Percentiles rank a stretch among this genome's conserved stretches.
Evolutionary conservation across 2,797 vertebrate species (phyloP).

Genomic region (Gymnothorax javanicus): DNA sequence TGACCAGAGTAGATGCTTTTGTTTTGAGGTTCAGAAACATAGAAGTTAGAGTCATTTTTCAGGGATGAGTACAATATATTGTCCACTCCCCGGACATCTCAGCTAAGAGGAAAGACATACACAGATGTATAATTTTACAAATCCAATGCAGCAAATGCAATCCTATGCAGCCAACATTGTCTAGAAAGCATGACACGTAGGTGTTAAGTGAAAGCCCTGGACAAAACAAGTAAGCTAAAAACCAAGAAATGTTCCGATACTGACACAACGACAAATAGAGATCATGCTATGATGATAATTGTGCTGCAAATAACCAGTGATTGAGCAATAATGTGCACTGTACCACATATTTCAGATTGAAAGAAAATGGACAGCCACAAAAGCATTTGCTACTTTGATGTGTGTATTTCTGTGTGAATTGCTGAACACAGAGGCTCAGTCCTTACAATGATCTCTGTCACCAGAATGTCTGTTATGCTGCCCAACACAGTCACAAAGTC

Average conservation of each 20-base stretch:
- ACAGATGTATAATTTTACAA: background rate
- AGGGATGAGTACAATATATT: too few species aligned
- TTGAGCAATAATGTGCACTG: background rate
- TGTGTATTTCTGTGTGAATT: background rate
- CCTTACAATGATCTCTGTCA: constrained; percentile 96
- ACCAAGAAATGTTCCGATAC: too few species aligned
- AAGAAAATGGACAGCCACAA: background rate
- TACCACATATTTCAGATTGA: background rate
- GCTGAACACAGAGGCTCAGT: background rate
- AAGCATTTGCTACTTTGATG: too few species aligned
- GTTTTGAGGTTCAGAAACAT: too few species aligned
- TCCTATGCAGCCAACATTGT: too few species aligned
- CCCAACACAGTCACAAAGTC: constrained; percentile 98
- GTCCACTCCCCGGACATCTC: background rate
- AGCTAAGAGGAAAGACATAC: background rate
- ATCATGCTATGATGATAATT: background rate
- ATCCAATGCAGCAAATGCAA: too few species aligned
- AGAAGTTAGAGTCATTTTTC: too few species aligned
- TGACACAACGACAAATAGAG: background rate
- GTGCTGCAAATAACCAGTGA: background rate
- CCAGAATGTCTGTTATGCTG: constrained; percentile 98
- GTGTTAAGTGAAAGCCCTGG: too few species aligned
- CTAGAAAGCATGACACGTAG: too few species aligned
- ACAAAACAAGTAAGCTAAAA: background rate
- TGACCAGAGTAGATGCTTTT: too few species aligned